Evolutionary conservation across 2,113 vertebrate genomes (phyloP).

Genomic region (Oryzias celebensis): DNA sequence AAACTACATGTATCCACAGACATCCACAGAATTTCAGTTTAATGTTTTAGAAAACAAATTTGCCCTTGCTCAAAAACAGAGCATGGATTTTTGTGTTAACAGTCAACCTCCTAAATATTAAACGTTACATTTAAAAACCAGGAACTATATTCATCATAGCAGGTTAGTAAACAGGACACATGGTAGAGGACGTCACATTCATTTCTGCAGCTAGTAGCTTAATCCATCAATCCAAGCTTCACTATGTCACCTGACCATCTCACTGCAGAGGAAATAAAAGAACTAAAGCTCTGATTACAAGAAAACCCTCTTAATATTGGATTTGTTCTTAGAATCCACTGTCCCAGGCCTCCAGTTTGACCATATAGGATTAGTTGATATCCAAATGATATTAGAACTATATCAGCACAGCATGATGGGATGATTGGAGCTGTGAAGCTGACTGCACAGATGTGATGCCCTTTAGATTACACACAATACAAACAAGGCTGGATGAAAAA

Average conservation of each 20-base stretch:
- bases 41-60: too few species aligned
- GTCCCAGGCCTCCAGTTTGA: constrained; percentile 49
- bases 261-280: constrained; percentile 50
- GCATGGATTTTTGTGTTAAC: too few species aligned
- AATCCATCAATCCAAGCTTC: neutral
- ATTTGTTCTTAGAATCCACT: constrained; percentile 64
- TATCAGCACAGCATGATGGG: constrained; percentile 6
- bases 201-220: neutral
- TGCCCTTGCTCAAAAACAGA: too few species aligned
- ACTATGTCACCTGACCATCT: neutral
- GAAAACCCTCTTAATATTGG: constrained; percentile 60
- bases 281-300: constrained; percentile 43
- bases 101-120: too few species aligned
- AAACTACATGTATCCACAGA: too few species aligned
- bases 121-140: too few species aligned
- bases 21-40: too few species aligned
- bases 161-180: neutral
- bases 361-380: constrained; percentile 55
- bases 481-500: constrained; percentile 16
- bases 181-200: neutral
- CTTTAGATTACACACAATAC: constrained; percentile 7
- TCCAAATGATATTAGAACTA: constrained; percentile 53
- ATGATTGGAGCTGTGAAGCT: neutral
- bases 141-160: too few species aligned
- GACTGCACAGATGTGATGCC: neutral